phyloP scores from a whole-genome alignment of 2,888 invertebrate species.

The Netelia virgata region DNA sequence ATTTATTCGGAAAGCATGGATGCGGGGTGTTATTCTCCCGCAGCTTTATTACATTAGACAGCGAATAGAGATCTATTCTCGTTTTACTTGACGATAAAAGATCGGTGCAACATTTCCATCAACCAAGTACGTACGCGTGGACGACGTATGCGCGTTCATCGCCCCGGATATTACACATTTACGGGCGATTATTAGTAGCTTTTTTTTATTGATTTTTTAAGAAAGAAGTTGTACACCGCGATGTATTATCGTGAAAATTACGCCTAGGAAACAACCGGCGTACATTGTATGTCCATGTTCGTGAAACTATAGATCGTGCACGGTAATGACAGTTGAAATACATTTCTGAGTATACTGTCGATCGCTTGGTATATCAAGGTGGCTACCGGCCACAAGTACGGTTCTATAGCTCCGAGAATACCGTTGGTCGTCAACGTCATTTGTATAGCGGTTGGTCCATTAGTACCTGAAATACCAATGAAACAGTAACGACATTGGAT shows the following conservation, averaged over 20 bases:
- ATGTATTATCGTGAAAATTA: too few species aligned
- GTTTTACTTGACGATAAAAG: not conserved
- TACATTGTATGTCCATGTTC: slow-evolving; percentile 63
- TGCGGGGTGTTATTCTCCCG: not conserved
- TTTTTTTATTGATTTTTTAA: too few species aligned
- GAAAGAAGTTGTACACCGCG: too few species aligned
- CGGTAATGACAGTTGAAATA: slow-evolving; percentile 62
- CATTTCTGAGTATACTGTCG: slow-evolving; percentile 64
- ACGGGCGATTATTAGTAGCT: too few species aligned
- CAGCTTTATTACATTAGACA: slow-evolving; percentile 16
- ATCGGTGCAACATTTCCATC: too few species aligned
- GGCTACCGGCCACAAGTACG: slow-evolving; percentile 47
- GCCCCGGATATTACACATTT: too few species aligned
- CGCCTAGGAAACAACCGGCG: too few species aligned
- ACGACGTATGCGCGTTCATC: too few species aligned
- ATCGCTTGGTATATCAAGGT: slow-evolving; percentile 50
- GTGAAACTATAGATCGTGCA: slow-evolving; percentile 71
- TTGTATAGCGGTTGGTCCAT: not conserved
- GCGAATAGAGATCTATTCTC: not conserved
- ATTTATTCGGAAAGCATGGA: slow-evolving; percentile 30
- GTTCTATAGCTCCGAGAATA: slow-evolving; percentile 56
- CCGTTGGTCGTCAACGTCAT: slow-evolving; percentile 58
- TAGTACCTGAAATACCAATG: not conserved
- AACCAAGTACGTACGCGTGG: too few species aligned
- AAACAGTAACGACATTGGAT: not conserved